These are phyloP conservation scores for Dilophus febrilis DNA, from an alignment of 2,888 invertebrate species.

Conservation along the genomic window DNA sequence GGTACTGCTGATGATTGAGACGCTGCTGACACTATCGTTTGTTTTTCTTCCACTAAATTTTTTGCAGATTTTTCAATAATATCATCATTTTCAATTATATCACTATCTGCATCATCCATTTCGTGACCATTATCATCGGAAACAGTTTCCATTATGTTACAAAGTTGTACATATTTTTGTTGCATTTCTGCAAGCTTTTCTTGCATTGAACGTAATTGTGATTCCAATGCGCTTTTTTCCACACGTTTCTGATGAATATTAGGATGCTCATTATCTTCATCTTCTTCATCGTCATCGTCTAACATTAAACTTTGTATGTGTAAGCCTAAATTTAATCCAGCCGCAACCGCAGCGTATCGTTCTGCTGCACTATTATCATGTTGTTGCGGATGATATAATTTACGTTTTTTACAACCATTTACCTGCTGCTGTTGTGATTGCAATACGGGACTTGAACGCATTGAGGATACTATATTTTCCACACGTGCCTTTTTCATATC, in stretches of 20 bases:
- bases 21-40: constrained; percentile 3
- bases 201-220: constrained; percentile 72
- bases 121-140: constrained; percentile 54
- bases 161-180: constrained; percentile 74
- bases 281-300: constrained; percentile 50
- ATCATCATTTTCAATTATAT: constrained; percentile 39
- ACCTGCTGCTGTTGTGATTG: constrained; percentile 40
- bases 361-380: constrained; percentile 54
- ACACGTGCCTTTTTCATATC: constrained; percentile 86
- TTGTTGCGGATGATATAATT: constrained; percentile 89
- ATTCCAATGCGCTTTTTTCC: constrained; percentile 72
- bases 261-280: constrained; percentile 56
- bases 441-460: constrained; percentile 74
- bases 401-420: constrained; percentile 89
- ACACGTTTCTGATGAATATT: constrained; percentile 70
- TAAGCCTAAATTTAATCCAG: constrained; percentile 38
- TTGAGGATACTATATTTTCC: constrained; percentile 87
- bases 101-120: constrained; percentile 55
- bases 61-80: constrained; percentile 17
- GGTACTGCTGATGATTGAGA: background rate
- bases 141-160: constrained; percentile 68
- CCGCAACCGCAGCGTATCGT: constrained; percentile 36
- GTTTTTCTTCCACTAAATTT: constrained; percentile 15
- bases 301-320: constrained; percentile 38
- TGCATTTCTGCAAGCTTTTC: constrained; percentile 83